phyloP scores from a whole-genome alignment of 2,888 invertebrate species.

The Imbricaverruca yamaguchii region DNA sequence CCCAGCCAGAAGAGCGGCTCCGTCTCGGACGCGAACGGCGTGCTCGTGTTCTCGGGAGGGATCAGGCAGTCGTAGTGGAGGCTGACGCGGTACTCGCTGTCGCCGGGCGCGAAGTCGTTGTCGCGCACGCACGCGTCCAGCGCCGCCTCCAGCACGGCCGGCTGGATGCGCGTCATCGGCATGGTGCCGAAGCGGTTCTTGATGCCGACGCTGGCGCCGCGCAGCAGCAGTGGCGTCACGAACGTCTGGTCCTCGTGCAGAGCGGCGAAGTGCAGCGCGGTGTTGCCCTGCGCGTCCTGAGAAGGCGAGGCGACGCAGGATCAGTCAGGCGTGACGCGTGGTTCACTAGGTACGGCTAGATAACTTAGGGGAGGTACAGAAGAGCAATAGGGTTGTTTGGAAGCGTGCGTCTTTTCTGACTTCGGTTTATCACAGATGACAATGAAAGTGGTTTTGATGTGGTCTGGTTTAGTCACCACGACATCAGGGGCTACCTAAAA shows the following conservation, averaged over 20 bases:
- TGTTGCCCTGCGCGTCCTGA: conserved; percentile 55
- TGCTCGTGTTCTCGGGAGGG: neutral
- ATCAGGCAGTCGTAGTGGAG: conserved; percentile 30
- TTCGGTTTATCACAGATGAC: no score
- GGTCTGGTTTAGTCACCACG: no score
- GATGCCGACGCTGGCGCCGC: conserved; percentile 65
- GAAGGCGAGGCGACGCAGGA: no score
- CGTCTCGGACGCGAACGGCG: conserved; percentile 51
- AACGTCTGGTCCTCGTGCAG: conserved; percentile 52
- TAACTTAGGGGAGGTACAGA: no score
- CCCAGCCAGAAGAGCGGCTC: conserved; percentile 66
- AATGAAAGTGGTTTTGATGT: no score
- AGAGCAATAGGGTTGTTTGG: no score
- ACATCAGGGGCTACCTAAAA: no score
- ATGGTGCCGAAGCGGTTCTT: conserved; percentile 55
- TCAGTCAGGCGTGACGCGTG: no score
- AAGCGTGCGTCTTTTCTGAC: no score
- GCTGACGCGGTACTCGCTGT: conserved; percentile 29
- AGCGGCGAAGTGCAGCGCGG: conserved; percentile 53
- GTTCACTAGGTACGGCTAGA: no score
- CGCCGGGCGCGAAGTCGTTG: conserved; percentile 53
- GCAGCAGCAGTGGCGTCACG: conserved; percentile 54
- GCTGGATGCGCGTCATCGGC: conserved; percentile 62
- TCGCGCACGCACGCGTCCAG: conserved; percentile 64
- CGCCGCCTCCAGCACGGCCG: conserved; percentile 60